These are phyloP conservation scores for Hesperia comma DNA, from an alignment of 2,888 invertebrate species.

Conservation along the genomic window DNA sequence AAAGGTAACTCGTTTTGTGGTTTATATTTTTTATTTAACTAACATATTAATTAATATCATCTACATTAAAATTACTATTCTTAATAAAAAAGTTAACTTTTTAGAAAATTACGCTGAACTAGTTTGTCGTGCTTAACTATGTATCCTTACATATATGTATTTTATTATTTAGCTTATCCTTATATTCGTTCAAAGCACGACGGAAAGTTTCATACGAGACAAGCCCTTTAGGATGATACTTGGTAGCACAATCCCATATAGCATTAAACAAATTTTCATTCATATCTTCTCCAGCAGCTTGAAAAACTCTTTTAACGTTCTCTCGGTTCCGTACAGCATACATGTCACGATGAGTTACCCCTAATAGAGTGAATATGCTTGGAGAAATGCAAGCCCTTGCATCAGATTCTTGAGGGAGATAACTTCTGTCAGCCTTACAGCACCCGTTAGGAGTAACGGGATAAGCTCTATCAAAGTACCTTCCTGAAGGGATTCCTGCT, in stretches of 20 bases:
- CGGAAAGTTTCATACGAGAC: slow-evolving; percentile 71
- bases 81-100: no score
- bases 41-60: no score
- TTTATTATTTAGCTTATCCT: not conserved
- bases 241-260: slow-evolving; percentile 68
- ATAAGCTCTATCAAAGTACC: slow-evolving; percentile 55
- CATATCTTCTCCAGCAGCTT: slow-evolving; percentile 65
- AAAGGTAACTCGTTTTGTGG: slow-evolving; percentile 80
- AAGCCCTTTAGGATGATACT: slow-evolving; percentile 64
- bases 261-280: slow-evolving; percentile 64
- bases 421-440: slow-evolving; percentile 50
- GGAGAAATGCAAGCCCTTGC: slow-evolving; percentile 50
- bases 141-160: not conserved
- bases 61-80: no score
- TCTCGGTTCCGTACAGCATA: slow-evolving; percentile 48
- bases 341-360: slow-evolving; percentile 56
- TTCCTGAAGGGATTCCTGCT: slow-evolving; percentile 57
- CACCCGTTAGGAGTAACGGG: slow-evolving; percentile 49
- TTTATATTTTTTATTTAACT: not conserved
- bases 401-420: slow-evolving; percentile 55
- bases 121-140: no score
- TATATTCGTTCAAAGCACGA: slow-evolving; percentile 37
- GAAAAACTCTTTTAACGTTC: slow-evolving; percentile 63
- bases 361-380: slow-evolving; percentile 48
- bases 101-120: no score